Evolutionary conservation across 2,888 invertebrate species (phyloP), one percentile per base, ranked within the genome.

Genomic region (Leistus spinibarbis): DNA sequence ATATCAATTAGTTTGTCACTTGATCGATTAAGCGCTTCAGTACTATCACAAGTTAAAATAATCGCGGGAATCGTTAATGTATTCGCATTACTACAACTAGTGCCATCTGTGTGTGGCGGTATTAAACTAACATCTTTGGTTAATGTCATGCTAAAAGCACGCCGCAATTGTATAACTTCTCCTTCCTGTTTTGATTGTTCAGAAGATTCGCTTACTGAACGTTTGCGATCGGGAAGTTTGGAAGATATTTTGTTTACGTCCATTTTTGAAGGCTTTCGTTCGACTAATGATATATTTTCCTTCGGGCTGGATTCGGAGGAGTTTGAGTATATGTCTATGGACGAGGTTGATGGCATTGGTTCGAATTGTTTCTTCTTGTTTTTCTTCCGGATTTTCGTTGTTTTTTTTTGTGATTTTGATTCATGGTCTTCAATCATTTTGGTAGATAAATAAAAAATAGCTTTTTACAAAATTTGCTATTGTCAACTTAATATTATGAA

Each of bases 301-400:
- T 60, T 73, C 4, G 73, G 62, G 53, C 22, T 67, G 1, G 60
- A 73, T 19, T 27, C 62, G 7, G 72, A 60, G 1, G 73, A 53
- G 53, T 60, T 73, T 16, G 27, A 60, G 40, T 53, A 53, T 1
- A 62, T 66, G n/a, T 73, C 67, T 1, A 67, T 67, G 16, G 73
- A 73, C 1, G 73, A 73, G 13, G 73, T 67, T 7, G 73, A 73
- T 40, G 73, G 73, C 16, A 73, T 60, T 22, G 67, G 53, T 57
- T 73, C 73, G 10, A 62, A 67, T 22, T 66, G 60, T 73, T 73
- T 73, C 27, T 67, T 73, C 54, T 73, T 73, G 22, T 60, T 73
- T 40, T 67, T 67, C 53, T 73, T 73, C 67, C 60, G 62, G 0
- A 67, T 67, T 62, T 73, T 73, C n/a, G n/a, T n/a, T n/a, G n/a